These are phyloP conservation scores for Hydractinia symbiolongicarpus DNA, from an alignment of 30 jellyfish, hydroid and myxozoan genomes.

Conservation along the genomic window DNA sequence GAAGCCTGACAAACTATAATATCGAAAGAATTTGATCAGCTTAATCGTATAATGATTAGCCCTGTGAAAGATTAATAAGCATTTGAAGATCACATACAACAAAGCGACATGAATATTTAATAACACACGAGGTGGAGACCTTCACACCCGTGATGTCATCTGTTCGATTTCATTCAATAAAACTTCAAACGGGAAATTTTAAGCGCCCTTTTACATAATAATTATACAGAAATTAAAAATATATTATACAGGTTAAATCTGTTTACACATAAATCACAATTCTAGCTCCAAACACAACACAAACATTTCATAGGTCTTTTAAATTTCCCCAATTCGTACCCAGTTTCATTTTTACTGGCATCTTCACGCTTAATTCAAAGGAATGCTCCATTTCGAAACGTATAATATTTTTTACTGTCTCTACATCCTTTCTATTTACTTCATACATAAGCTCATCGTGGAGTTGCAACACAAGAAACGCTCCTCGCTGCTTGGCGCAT, in stretches of 20 bases:
- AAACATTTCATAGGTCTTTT: slow-evolving; percentile 6
- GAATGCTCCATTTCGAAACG: slow-evolving; percentile 88
- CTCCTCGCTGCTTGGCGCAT: slow-evolving; percentile 5
- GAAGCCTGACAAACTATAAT: too few relatives aligned
- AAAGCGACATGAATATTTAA: slow-evolving; percentile 3
- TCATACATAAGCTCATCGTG: slow-evolving; percentile 95
- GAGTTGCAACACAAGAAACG: slow-evolving; percentile 71
- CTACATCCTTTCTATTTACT: slow-evolving; percentile 35
- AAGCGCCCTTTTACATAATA: too few relatives aligned
- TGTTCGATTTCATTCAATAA: too few relatives aligned
- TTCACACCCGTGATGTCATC: neutral
- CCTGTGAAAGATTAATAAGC: too few relatives aligned
- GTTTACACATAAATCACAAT: too few relatives aligned
- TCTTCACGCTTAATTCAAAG: slow-evolving; percentile 53
- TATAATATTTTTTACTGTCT: slow-evolving; percentile 36
- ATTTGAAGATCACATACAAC: neutral
- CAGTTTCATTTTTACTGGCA: slow-evolving; percentile 76
- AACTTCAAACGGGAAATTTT: too few relatives aligned
- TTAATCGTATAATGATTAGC: too few relatives aligned
- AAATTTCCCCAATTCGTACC: slow-evolving; percentile 91
- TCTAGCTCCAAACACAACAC: too few relatives aligned
- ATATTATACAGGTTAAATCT: too few relatives aligned
- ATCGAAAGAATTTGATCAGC: too few relatives aligned
- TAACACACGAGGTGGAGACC: slow-evolving; percentile 7
- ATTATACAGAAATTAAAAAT: too few relatives aligned